Evolutionary conservation across 2,113 vertebrate genomes (phyloP), one percentile per base, ranked within the genome.

Genomic region (Lampris megalopsis): DNA sequence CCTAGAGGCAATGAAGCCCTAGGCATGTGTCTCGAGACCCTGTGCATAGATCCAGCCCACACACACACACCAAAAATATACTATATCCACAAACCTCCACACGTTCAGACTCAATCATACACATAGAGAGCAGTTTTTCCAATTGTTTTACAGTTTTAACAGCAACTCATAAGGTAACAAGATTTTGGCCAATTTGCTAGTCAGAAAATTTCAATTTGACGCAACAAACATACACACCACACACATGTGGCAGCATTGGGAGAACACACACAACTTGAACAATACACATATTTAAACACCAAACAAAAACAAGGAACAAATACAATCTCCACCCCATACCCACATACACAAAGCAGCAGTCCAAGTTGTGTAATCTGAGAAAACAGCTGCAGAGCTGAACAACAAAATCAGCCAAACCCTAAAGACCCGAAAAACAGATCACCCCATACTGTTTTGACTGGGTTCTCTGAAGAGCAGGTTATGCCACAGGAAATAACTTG

Each of bases 171-270:
- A 75, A 81, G 81, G 77, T 53, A 85, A 76, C 67, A 80, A 50
- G 68, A 74, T 82, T 64, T 43, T 0, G 59, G 79, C 69, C 64
- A 74, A 79, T 85, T 85, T 83, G 45, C 59, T 53, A 68, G 43
- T 71, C 11, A 38, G 63, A 84, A 79, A 70, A 68, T 77, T 86
- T 69, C 68, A 79, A 83, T 86, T 87, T 82, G 63, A 86, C 81
- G 88, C 77, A 83, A 88, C 57, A 60, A 45, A 65, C 41, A 65
- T 36, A 53, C 49, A 37, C 42, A 57, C 53, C 49, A 38, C 61
- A 45, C 9, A 36, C 54, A 73, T 52, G 48, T 50, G 43, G 37
- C 50, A 41, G 52, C 45, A 58, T 36, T 43, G 36, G 54, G 47
- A 60, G 38, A 56, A 63, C 50, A 64, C 72, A 75, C 70, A 64